Base-by-base conservation (phyloP, 2,888 invertebrate species). In the Podotricha telesiphe region DNA sequence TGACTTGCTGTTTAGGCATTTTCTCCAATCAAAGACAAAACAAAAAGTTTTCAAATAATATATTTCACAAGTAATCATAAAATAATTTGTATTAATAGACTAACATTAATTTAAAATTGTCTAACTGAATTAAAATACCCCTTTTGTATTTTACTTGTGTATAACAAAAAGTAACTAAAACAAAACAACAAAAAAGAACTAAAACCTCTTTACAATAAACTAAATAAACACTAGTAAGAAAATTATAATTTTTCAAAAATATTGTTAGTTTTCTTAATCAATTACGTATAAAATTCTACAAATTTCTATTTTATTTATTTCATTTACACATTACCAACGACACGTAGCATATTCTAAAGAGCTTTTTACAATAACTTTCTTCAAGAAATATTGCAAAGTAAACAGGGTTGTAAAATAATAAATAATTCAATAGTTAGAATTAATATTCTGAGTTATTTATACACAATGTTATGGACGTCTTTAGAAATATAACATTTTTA, bases 1-100 rank as follows among this genome's bases (percentile, higher is more conserved):
- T 28, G 28, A n/a, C n/a, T n/a, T n/a, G n/a, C 6, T 28, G 3
- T 37, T 37, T 37, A 15, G 48, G 7, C n/a, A 22, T 28, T 11
- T 6, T 19, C 2, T 13, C 13, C 2, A 11, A 10, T 40, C 13
- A 0, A 67, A 66, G 67, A 67, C 73, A 50, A 42, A 37, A 61
- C n/a, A 58, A 64, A 22, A 48, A 64, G 40, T 76, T 61, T 64
- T 72, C 66, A 78, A 78, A 78, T 77, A 74, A 77, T 78, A 78
- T 78, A 76, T 78, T 79, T 79, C 69, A 74, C 70, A 71, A 74
- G 71, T 67, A 71, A 64, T 76, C 56, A 61, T 69, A 72, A 67
- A 76, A 72, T 74, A 70, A 72, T 72, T 68, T 71, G 67, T 70
- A 42, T 69, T 45, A n/a, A n/a, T n/a, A 56, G 64, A 55, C 37